Evolutionary conservation across 2,113 vertebrate genomes (phyloP), one percentile per base, ranked within the genome.

Genomic region (Micronycteris hirsuta): DNA sequence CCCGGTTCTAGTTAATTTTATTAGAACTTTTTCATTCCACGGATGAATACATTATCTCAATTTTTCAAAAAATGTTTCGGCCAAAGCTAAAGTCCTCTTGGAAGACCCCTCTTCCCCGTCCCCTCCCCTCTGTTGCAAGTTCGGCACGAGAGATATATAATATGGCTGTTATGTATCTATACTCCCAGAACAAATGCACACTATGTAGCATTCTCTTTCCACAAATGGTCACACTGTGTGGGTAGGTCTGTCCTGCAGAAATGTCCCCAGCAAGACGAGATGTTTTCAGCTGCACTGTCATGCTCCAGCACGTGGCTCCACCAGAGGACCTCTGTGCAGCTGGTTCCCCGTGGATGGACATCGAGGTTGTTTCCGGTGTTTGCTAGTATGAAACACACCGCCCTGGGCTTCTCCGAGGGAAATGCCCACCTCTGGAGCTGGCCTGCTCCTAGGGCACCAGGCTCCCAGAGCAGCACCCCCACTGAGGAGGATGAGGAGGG

Each of bases 261-360:
- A 54, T 4, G 54, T 67, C 54, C 61, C 86, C 9, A 19, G 63
- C 22, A 45, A 85, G 45, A 20, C 71, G 33, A 10, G 10, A 13
- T 33, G 4, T 58, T 52, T 56, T 61, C 45, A 45, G 36, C 36
- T 7, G 19, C 63, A 43, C 45, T 36, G 38, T 19, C 73, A 1
- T 6, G 26, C 36, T 22, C 12, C 8, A 19, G 43, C 17, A 1
- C 1, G 58, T 3, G 3, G 56, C 26, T n/a, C 4, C 5, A 1
- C 13, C 4, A 4, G 84, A 28, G 63, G 65, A n/a, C n/a, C n/a
- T n/a, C 36, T 16, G 4, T 1, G 28, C 3, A 71, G 43, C 65
- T 1, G n/a, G 31, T 68, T 9, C 20, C 58, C 76, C 31, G 2
- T 16, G n/a, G 19, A 33, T 3, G 61, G 91, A 22, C 83, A 45